These are phyloP conservation scores for Lycocerus yunnanus DNA, from an alignment of 2,888 invertebrate genomes.

Conservation along the genomic window DNA sequence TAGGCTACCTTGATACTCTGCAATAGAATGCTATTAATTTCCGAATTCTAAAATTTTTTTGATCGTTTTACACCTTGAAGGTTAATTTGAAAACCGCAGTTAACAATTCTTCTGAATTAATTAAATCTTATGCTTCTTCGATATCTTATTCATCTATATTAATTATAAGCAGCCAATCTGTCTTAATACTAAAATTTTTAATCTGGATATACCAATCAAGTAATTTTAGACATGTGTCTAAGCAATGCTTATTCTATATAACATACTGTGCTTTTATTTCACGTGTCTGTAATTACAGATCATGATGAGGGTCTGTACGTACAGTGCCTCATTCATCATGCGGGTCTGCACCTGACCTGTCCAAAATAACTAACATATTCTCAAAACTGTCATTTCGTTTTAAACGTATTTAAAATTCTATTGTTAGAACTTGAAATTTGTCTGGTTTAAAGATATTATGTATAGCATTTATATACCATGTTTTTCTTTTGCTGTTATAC, in stretches of 20 bases:
- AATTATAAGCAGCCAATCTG: background rate
- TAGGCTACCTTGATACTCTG: background rate
- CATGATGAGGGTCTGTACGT: slow-evolving; percentile 16
- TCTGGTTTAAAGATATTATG: background rate
- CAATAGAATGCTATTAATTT: too few relatives aligned
- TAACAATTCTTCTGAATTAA: background rate
- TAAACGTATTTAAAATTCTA: slow-evolving; percentile 14
- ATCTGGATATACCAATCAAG: background rate
- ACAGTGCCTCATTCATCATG: slow-evolving; percentile 25
- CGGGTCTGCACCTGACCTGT: slow-evolving; percentile 29
- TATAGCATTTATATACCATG: background rate
- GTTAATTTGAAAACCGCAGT: background rate
- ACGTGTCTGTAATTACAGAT: slow-evolving; percentile 23
- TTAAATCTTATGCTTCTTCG: background rate
- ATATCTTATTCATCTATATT: background rate
- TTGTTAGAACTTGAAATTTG: slow-evolving; percentile 16
- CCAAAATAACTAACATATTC: slow-evolving; percentile 18
- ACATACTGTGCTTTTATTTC: background rate
- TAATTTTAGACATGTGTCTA: background rate
- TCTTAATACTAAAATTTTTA: background rate
- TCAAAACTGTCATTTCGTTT: slow-evolving; percentile 19
- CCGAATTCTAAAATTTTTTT: background rate
- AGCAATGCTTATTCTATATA: background rate
- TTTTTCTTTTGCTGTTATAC: background rate
- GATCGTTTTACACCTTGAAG: background rate